These are phyloP conservation scores for Pecten maximus DNA, from an alignment of 2,888 invertebrate genomes.

Conservation along the genomic window DNA sequence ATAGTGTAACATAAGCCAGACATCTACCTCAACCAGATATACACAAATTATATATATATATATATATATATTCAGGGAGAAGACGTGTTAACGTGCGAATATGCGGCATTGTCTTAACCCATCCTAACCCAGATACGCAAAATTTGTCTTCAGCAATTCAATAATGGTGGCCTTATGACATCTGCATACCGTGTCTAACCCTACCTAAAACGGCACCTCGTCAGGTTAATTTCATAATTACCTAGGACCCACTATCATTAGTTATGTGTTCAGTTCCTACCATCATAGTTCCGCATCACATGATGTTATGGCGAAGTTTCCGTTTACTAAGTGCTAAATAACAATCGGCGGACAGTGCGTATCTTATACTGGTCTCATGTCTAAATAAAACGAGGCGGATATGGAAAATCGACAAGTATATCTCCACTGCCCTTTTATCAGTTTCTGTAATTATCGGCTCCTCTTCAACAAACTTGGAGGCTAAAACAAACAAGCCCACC, in stretches of 20 bases:
- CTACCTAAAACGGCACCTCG: not conserved
- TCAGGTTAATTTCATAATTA: not conserved
- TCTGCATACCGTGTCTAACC: not conserved
- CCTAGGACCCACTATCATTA: not conserved
- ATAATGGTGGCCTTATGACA: not conserved
- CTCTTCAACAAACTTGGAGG: not conserved
- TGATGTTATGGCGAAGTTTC: not conserved
- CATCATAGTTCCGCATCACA: not conserved
- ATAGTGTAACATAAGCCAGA: not conserved
- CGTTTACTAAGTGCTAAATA: slow-evolving; percentile 12
- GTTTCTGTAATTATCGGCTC: slow-evolving; percentile 26
- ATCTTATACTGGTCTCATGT: not conserved
- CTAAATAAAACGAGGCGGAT: slow-evolving; percentile 8
- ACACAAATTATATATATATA: not conserved
- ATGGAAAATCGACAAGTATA: not conserved
- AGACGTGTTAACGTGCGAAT: not conserved
- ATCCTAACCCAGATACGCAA: slow-evolving; percentile 3
- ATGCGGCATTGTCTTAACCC: not conserved
- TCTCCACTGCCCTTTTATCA: not conserved
- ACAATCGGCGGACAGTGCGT: not conserved
- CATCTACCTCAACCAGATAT: not conserved
- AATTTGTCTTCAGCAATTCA: not conserved
- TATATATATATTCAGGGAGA: not conserved
- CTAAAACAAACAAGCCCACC: slow-evolving; percentile 36
- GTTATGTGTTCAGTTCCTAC: not conserved